These are phyloP conservation scores for Bolinopsis microptera DNA, from an alignment of 37 sponge, comb jelly and placozoan genomes.

Conservation along the genomic window DNA sequence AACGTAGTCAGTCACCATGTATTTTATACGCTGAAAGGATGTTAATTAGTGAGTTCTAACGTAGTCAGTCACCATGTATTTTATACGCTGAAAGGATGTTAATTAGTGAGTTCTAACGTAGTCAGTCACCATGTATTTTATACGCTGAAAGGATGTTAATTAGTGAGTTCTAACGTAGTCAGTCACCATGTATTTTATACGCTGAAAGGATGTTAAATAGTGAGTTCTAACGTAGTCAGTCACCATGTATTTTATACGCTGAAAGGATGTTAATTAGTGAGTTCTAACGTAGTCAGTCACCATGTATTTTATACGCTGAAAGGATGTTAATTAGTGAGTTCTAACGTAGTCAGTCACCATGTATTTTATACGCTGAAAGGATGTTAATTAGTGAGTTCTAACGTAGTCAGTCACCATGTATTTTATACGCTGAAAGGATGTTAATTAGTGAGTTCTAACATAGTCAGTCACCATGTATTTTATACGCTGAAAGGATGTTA, in stretches of 20 bases:
- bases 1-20: slow-evolving; percentile 48
- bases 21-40: slow-evolving; percentile 1
- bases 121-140: slow-evolving; percentile 54
- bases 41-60: too few species aligned
- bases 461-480: slow-evolving; percentile 58
- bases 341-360: slow-evolving; percentile 42
- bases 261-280: too few species aligned
- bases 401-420: slow-evolving; percentile 55
- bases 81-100: not conserved
- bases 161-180: slow-evolving; percentile 20
- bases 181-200: slow-evolving; percentile 52
- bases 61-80: slow-evolving; percentile 55
- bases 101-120: too few species aligned
- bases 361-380: slow-evolving; percentile 16
- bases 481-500: not conserved
- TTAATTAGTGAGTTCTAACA: too few species aligned
- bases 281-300: slow-evolving; percentile 24
- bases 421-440: not conserved
- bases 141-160: not conserved
- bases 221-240: slow-evolving; percentile 27
- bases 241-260: slow-evolving; percentile 50
- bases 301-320: slow-evolving; percentile 41
- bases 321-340: too few species aligned
- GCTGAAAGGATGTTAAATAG: too few species aligned
- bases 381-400: too few species aligned